Percentiles rank a stretch among this genome's conserved stretches.
phyloP scores from a whole-genome alignment of 23 tunicate species.

The Styela clava region DNA sequence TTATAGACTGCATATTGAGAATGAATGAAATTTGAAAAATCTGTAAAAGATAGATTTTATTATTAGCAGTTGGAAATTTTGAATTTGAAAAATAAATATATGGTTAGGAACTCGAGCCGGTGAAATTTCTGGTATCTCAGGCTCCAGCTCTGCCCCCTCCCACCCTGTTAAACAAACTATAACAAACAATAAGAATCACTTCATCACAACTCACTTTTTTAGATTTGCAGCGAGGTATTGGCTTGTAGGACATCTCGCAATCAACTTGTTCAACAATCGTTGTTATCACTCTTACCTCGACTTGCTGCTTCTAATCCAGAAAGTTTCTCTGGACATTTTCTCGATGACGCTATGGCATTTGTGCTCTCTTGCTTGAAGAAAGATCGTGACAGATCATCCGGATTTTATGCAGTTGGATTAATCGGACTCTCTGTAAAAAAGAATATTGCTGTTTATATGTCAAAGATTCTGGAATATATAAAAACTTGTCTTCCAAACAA shows the following conservation, averaged over 20 bases:
- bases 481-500: constrained; percentile 59
- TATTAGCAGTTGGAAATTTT: no score
- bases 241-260: constrained; percentile 40
- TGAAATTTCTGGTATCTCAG: no score
- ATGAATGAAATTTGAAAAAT: no score
- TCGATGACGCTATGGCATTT: constrained; percentile 59
- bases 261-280: constrained; percentile 48
- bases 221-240: constrained; percentile 70
- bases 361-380: constrained; percentile 51
- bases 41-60: no score
- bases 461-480: constrained; percentile 52
- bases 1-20: no score
- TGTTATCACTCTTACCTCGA: constrained; percentile 70
- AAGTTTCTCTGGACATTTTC: constrained; percentile 19
- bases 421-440: constrained; percentile 37
- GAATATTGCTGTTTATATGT: constrained; percentile 30
- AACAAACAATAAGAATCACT: no score
- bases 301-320: constrained; percentile 60
- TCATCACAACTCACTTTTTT: no score
- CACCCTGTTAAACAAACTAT: no score
- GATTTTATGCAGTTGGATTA: constrained; percentile 55
- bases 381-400: constrained; percentile 65
- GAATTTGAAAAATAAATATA: no score
- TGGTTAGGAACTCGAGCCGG: no score
- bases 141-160: no score